phyloP scores from a whole-genome alignment of 2,797 vertebrate species.

The Xiphorhynchus erythropygius region DNA sequence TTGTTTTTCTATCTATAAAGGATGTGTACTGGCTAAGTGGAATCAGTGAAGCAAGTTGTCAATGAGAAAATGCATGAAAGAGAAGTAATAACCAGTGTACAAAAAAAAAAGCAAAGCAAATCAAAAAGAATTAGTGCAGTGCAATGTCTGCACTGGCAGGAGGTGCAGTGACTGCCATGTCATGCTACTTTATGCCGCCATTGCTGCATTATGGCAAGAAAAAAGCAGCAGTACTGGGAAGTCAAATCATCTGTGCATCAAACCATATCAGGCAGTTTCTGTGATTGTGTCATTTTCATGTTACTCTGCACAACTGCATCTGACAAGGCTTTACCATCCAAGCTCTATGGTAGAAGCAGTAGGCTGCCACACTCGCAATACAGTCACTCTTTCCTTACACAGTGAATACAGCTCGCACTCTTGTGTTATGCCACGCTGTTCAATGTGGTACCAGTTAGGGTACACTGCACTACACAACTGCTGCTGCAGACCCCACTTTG shows the following conservation, averaged over 20 bases:
- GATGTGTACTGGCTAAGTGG: not conserved
- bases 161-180: not conserved
- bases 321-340: not conserved
- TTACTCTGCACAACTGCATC: not conserved
- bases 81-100: not conserved
- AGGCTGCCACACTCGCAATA: not conserved
- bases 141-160: not conserved
- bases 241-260: not conserved
- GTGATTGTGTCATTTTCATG: not conserved
- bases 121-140: not conserved
- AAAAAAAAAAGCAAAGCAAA: not conserved
- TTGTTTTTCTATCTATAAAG: conserved; percentile 23
- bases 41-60: conserved; percentile 25
- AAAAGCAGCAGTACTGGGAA: not conserved
- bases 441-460: not conserved
- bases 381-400: accelerated
- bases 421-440: accelerated
- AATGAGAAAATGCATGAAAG: conserved; percentile 14
- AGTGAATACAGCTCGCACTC: not conserved
- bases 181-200: not conserved
- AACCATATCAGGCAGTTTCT: not conserved
- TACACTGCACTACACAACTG: not conserved
- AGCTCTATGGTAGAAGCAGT: not conserved
- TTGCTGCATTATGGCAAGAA: not conserved
- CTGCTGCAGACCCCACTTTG: not conserved